These are phyloP conservation scores for Limnephilus lunatus DNA, from an alignment of 2,888 invertebrate genomes.

Conservation along the genomic window DNA sequence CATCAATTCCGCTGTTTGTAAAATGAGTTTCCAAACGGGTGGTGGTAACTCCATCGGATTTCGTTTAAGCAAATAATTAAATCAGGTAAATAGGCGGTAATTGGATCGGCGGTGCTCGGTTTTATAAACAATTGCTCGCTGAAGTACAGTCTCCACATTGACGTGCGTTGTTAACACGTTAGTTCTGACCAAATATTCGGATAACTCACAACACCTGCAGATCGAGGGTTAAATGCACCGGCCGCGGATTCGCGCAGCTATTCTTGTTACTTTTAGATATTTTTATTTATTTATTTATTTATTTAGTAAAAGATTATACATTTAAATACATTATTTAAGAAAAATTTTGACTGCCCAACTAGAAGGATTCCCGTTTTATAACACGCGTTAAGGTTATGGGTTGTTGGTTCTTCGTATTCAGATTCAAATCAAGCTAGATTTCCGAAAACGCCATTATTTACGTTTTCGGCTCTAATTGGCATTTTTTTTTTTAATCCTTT, in stretches of 20 bases:
- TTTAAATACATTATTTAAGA: no score
- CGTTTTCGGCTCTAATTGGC: no score
- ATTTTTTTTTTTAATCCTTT: no score
- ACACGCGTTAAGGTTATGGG: no score
- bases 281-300: no score
- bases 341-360: no score
- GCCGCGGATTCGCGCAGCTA: background rate
- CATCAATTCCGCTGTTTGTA: background rate
- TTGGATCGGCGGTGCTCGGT: background rate
- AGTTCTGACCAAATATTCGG: background rate
- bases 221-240: background rate
- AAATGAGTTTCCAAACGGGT: background rate
- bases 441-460: no score
- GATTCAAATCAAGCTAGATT: no score
- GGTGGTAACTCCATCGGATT: background rate
- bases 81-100: background rate
- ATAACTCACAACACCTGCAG: background rate
- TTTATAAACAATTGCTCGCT: background rate
- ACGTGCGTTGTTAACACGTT: background rate
- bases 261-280: no score
- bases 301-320: no score
- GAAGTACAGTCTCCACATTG: background rate
- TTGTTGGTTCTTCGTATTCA: no score
- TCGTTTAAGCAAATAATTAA: conserved; percentile 2
- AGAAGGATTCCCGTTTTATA: no score